A percentile compares a stretch with the other conserved stretches of the same genome.
Evolutionary conservation across 2,888 invertebrate genomes (phyloP).

Genomic region (Thumatha senex): DNA sequence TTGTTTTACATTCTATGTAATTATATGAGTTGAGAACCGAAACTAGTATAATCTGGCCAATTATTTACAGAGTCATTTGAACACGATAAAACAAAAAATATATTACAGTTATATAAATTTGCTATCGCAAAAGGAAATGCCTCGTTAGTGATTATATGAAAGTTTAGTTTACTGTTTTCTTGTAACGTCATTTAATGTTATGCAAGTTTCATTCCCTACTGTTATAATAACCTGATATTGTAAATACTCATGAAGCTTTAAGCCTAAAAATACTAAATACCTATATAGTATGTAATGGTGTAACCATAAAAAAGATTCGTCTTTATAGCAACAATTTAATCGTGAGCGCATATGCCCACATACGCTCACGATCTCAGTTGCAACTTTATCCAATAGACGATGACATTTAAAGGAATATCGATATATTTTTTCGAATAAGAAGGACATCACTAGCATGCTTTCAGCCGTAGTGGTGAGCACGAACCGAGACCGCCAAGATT

Average conservation of each 20-base stretch:
- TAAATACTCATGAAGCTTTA: too few relatives aligned
- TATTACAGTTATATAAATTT: slow-evolving; percentile 7
- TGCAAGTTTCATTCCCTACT: neutral
- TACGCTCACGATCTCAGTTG: too few relatives aligned
- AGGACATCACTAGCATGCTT: slow-evolving; percentile 46
- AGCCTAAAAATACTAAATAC: too few relatives aligned
- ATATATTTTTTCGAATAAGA: slow-evolving; percentile 5
- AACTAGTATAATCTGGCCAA: slow-evolving; percentile 6
- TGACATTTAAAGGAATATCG: slow-evolving; percentile 10
- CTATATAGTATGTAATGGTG: too few relatives aligned
- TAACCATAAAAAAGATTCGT: too few relatives aligned
- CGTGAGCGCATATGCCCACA: too few relatives aligned
- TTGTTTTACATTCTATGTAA: neutral
- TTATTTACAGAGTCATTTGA: slow-evolving; percentile 8
- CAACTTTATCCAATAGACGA: neutral
- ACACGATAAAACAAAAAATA: neutral
- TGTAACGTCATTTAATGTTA: neutral
- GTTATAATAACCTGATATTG: too few relatives aligned
- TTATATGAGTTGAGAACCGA: slow-evolving; percentile 2
- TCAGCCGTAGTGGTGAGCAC: slow-evolving; percentile 50
- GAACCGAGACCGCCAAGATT: slow-evolving; percentile 63
- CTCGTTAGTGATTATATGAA: neutral
- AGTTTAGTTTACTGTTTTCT: neutral
- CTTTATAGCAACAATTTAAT: too few relatives aligned
- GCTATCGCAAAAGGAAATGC: neutral